Percentiles rank a stretch among this genome's conserved stretches.
These are phyloP conservation scores for Himalopsyche phryganea DNA, from an alignment of 1,140 invertebrate genomes.

Conservation along the genomic window DNA sequence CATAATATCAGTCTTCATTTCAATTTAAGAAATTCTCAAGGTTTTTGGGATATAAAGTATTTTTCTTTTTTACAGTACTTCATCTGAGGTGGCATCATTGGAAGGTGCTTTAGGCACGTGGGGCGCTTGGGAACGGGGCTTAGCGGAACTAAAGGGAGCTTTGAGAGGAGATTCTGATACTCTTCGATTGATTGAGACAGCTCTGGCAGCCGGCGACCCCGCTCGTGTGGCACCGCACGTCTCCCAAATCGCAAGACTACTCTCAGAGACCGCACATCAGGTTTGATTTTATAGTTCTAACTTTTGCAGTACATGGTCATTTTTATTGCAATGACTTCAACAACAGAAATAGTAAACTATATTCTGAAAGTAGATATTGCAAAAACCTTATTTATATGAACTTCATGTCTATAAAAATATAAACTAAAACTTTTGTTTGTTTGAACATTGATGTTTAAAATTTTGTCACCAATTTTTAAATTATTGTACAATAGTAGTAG, in stretches of 20 bases:
- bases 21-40: no score
- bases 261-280: constrained; percentile 36
- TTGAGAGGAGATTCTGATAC: constrained; percentile 52
- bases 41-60: no score
- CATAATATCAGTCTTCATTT: no score
- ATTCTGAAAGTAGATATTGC: no score
- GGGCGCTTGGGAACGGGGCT: constrained; percentile 54
- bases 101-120: constrained; percentile 50
- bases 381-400: no score
- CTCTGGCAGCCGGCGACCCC: constrained; percentile 38
- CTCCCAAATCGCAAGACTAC: constrained; percentile 43
- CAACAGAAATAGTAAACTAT: background rate
- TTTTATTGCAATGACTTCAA: background rate
- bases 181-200: constrained; percentile 41
- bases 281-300: constrained; percentile 5
- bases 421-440: background rate
- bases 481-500: no score
- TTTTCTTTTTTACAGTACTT: constrained; percentile 42
- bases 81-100: constrained; percentile 46
- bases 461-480: no score
- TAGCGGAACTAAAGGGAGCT: constrained; percentile 51
- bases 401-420: background rate
- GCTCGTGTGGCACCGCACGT: constrained; percentile 45
- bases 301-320: background rate
- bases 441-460: no score